Conservation (phyloP, 2,797 vertebrate genomes). For the Amphiprion clarkii region DNA sequence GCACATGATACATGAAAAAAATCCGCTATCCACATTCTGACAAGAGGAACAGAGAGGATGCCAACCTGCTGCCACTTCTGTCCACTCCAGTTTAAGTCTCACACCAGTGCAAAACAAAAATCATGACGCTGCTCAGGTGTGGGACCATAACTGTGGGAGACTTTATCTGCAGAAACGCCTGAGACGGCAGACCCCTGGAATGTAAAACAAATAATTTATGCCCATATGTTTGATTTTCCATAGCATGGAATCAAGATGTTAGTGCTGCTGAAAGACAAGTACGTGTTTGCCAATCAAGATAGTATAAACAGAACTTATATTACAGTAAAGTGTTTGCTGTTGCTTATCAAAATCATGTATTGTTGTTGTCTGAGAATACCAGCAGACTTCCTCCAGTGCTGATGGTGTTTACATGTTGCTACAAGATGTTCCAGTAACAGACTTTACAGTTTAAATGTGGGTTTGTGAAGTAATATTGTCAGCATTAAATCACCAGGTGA, state of each 20-base stretch:
- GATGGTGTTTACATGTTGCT: too few species aligned
- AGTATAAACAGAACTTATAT: too few species aligned
- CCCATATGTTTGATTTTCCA: background rate
- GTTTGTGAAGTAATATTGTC: background rate
- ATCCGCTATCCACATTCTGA: constrained; percentile 31
- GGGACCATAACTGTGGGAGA: constrained; percentile 87
- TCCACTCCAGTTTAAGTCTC: constrained; percentile 89
- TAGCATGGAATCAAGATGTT: background rate
- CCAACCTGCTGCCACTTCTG: constrained; percentile 57
- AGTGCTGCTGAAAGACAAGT: background rate
- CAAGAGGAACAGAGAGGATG: constrained; percentile 37
- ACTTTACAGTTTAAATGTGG: too few species aligned
- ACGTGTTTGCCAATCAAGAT: background rate
- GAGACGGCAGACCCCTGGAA: constrained; percentile 4
- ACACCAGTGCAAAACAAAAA: constrained; percentile 91
- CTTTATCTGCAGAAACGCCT: constrained; percentile 50
- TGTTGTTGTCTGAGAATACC: too few species aligned
- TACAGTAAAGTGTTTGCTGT: too few species aligned
- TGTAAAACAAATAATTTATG: background rate
- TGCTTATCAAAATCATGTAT: too few species aligned
- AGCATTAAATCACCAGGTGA: background rate
- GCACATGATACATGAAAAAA: constrained; percentile 31
- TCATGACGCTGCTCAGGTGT: constrained; percentile 90
- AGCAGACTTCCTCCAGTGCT: background rate
- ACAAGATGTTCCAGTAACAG: background rate